A percentile compares a stretch with the other conserved stretches of the same genome.
Evolutionary conservation across 2,797 vertebrate genomes (phyloP).

Genomic region (Rachycentron canadum): DNA sequence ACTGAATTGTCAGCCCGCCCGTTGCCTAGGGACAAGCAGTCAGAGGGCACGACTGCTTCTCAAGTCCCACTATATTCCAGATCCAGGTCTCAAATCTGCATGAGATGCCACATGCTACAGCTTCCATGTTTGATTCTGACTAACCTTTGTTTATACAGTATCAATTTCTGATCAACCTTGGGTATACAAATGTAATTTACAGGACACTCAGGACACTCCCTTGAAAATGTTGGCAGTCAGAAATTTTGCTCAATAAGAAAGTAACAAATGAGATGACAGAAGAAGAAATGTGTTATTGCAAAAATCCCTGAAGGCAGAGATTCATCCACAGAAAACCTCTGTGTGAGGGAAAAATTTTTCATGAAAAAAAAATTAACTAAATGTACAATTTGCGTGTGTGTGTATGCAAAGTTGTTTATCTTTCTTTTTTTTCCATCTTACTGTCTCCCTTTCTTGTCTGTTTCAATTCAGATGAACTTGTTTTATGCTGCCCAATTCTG

Average conservation of each 20-base stretch:
- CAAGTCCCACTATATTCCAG: not conserved
- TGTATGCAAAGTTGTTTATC: not conserved
- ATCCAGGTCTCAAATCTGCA: not conserved
- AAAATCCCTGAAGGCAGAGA: constrained; percentile 15
- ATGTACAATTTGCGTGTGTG: not conserved
- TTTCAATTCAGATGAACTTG: not conserved
- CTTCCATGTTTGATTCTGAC: not conserved
- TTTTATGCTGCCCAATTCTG: constrained; percentile 7
- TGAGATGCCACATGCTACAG: not conserved
- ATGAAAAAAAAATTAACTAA: constrained; percentile 8
- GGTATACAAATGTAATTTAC: not conserved
- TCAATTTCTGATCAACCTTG: too few relatives aligned
- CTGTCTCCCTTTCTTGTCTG: not conserved
- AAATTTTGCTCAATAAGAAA: constrained; percentile 1
- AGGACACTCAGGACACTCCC: not conserved
- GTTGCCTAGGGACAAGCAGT: not conserved
- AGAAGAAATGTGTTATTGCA: too few relatives aligned
- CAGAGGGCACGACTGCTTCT: not conserved
- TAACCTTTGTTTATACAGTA: not conserved
- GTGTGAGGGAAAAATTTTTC: constrained; percentile 17
- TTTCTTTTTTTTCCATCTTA: not conserved
- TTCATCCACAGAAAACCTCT: constrained; percentile 18
- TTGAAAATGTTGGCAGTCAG: not conserved
- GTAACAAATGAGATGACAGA: not conserved
- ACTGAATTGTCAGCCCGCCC: not conserved